Conservation (phyloP, 1,140 invertebrate species). For the Leucophenga varia region DNA sequence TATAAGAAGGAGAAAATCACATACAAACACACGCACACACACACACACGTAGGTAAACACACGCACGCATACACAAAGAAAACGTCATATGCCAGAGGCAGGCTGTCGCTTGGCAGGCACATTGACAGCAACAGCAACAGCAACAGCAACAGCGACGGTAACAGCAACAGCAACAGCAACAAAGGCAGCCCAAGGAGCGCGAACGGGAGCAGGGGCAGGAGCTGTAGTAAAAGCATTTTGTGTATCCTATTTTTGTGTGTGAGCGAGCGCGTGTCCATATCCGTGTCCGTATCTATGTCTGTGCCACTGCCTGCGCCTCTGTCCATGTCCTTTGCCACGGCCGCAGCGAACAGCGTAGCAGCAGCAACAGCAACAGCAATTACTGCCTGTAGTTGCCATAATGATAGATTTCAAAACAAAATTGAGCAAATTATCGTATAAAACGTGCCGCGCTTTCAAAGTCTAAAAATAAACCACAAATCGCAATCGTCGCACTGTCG, state of each 20-base stretch:
- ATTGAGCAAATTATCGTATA: conserved; percentile 46
- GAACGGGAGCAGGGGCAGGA: conserved; percentile 1
- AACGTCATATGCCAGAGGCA: conserved; percentile 51
- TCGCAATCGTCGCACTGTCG: conserved; percentile 11
- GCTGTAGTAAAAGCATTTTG: conserved; percentile 42
- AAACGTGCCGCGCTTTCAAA: conserved; percentile 33
- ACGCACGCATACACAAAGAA: conserved; percentile 28
- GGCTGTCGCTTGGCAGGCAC: conserved; percentile 24
- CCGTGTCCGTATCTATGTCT: conserved; percentile 11
- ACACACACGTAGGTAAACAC: conserved; percentile 11
- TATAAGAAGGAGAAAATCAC: conserved; percentile 31
- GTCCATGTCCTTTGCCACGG: conserved; percentile 28
- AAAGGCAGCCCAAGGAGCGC: background rate
- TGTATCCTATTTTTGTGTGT: conserved; percentile 47
- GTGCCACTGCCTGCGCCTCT: too few species aligned
- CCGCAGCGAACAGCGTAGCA: too few species aligned
- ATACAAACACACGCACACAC: too few species aligned
- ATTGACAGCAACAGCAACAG: conserved; percentile 37
- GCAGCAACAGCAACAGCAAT: too few species aligned
- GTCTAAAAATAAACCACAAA: conserved; percentile 33
- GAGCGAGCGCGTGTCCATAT: conserved; percentile 24
- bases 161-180: conserved; percentile 4
- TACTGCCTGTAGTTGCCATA: conserved; percentile 34
- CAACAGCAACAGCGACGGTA: background rate
- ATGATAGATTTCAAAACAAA: conserved; percentile 49